phyloP scores from a whole-genome alignment of 2,113 vertebrate species.

The Limnothrissa miodon region DNA sequence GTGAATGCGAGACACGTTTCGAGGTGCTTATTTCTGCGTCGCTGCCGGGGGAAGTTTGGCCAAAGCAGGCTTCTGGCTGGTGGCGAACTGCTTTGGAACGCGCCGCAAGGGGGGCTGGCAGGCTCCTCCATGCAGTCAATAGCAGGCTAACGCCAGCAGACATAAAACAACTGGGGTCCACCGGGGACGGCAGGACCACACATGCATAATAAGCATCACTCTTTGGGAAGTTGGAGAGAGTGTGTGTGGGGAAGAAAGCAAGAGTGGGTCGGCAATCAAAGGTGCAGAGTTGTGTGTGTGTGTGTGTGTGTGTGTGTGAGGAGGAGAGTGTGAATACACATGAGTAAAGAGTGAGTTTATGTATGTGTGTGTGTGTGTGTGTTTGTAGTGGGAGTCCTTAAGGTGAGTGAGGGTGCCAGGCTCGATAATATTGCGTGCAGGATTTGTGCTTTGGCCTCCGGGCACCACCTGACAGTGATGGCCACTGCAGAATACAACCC shows the following conservation, averaged over 20 bases:
- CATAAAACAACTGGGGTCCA: background rate
- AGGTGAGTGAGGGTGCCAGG: background rate
- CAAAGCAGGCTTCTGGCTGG: background rate
- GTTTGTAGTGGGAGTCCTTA: background rate
- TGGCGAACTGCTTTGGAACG: background rate
- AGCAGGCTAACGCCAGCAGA: background rate
- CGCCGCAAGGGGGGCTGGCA: background rate
- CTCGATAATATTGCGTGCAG: background rate
- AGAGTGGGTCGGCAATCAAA: too few species aligned
- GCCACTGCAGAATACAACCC: background rate
- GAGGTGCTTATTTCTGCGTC: background rate
- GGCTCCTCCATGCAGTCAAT: background rate
- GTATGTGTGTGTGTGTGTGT: background rate
- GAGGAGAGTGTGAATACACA: background rate
- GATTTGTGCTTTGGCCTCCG: background rate
- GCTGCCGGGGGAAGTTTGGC: background rate
- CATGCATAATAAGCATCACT: background rate
- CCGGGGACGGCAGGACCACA: background rate
- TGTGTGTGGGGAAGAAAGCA: too few species aligned
- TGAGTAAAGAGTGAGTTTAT: background rate
- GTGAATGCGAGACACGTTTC: too few species aligned
- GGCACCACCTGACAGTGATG: background rate
- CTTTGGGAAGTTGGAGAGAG: background rate
- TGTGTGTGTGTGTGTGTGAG: slow-evolving; percentile 10
- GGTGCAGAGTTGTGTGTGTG: background rate